Conservation (phyloP, 2,113 vertebrate species). For the Scalopus aquaticus region DNA sequence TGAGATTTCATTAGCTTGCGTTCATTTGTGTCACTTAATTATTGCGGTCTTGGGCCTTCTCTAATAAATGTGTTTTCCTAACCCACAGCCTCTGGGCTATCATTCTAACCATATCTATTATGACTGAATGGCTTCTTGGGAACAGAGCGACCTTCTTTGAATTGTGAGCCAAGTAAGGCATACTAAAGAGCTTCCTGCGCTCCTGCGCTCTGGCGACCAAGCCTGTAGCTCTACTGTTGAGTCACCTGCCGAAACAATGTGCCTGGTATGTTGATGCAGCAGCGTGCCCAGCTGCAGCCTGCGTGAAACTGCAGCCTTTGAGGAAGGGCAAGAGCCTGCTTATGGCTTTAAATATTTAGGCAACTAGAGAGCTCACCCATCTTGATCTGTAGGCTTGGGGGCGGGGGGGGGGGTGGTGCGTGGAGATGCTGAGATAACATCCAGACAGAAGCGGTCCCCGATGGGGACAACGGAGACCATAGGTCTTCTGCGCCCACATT, state of each 20-base stretch:
- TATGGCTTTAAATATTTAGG: conserved; percentile 59
- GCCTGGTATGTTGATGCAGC: background rate
- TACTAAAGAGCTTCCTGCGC: conserved; percentile 72
- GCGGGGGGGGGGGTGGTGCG: conserved; percentile 28
- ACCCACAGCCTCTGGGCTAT: conserved; percentile 75
- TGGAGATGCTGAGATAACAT: conserved; percentile 39
- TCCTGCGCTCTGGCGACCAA: conserved; percentile 39
- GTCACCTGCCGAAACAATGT: background rate
- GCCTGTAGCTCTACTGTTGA: background rate
- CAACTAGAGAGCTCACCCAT: conserved; percentile 46
- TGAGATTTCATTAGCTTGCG: conserved; percentile 74
- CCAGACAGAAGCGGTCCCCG: background rate
- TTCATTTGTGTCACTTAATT: conserved; percentile 81
- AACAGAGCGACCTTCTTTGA: conserved; percentile 71
- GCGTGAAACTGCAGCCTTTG: background rate
- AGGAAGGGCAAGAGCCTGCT: conserved; percentile 14
- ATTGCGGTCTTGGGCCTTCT: conserved; percentile 58
- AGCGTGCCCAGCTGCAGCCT: fast-evolving
- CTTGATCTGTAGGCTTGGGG: conserved; percentile 23
- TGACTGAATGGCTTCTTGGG: conserved; percentile 79
- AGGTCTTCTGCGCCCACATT: background rate
- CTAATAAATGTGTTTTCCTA: conserved; percentile 81
- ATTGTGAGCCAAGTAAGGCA: conserved; percentile 56
- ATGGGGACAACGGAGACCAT: conserved; percentile 23
- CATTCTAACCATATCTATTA: conserved; percentile 75